These are phyloP conservation scores for Herpailurus yagouaroundi DNA, from an alignment of 2,113 vertebrate genomes.

Conservation along the genomic window DNA sequence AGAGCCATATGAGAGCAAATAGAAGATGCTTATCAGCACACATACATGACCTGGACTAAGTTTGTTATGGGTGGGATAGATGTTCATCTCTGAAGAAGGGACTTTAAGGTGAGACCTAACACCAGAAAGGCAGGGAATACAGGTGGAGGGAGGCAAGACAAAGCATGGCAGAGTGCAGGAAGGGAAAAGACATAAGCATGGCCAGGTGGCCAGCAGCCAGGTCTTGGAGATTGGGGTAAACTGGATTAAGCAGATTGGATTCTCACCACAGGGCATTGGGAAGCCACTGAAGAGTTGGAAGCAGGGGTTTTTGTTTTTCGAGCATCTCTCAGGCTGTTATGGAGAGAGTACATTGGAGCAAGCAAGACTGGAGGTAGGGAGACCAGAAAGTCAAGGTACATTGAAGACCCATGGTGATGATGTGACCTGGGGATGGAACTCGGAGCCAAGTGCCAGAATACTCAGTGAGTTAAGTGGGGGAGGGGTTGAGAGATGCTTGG, in stretches of 20 bases:
- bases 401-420: neutral
- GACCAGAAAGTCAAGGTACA: neutral
- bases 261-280: neutral
- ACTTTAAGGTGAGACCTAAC: neutral
- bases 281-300: neutral
- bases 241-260: neutral
- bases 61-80: neutral
- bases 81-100: neutral
- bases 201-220: neutral
- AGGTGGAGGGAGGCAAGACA: neutral
- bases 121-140: neutral
- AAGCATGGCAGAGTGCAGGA: neutral
- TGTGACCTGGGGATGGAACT: neutral
- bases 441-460: neutral
- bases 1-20: neutral
- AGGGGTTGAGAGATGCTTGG: neutral
- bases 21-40: neutral
- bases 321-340: neutral
- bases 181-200: neutral
- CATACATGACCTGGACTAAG: neutral
- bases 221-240: neutral
- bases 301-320: neutral
- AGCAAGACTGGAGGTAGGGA: neutral
- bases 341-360: neutral
- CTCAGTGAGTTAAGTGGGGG: neutral